These are phyloP conservation scores for Galeopterus variegatus DNA, from an alignment of 2,113 vertebrate genomes.

Conservation along the genomic window DNA sequence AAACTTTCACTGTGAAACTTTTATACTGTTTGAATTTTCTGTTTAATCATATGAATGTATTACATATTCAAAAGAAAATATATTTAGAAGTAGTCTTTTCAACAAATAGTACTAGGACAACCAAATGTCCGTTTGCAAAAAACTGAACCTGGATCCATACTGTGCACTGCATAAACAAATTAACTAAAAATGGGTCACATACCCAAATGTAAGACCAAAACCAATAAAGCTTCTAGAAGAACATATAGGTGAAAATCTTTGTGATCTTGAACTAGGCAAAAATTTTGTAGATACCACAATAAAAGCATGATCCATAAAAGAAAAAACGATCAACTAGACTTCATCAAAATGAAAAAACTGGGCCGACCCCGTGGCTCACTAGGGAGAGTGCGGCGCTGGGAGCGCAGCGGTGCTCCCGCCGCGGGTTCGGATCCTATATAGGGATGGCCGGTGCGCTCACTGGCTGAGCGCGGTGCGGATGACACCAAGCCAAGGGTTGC, in stretches of 20 bases:
- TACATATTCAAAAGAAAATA: constrained; percentile 32
- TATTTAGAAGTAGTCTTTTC: constrained; percentile 5
- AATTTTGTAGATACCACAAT: not conserved
- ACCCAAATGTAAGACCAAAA: not conserved
- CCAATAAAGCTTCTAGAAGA: not conserved
- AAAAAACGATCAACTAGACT: not conserved
- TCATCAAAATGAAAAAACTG: not conserved
- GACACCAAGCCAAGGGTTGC: no score
- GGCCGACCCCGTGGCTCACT: not conserved
- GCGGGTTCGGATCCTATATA: no score
- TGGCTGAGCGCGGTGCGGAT: no score
- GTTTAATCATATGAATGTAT: not conserved
- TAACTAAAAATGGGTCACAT: not conserved
- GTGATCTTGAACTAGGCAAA: not conserved
- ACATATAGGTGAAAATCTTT: not conserved
- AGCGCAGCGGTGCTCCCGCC: no score
- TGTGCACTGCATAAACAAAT: not conserved
- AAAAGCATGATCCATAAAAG: constrained; percentile 13
- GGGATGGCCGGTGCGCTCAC: no score
- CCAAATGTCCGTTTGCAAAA: not conserved
- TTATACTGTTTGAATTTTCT: not conserved
- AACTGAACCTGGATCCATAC: not conserved
- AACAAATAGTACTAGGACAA: not conserved
- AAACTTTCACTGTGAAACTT: not conserved
- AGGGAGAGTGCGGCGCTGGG: no score